Conservation (phyloP, 2,888 invertebrate species). For the Drosophila anomalata region DNA sequence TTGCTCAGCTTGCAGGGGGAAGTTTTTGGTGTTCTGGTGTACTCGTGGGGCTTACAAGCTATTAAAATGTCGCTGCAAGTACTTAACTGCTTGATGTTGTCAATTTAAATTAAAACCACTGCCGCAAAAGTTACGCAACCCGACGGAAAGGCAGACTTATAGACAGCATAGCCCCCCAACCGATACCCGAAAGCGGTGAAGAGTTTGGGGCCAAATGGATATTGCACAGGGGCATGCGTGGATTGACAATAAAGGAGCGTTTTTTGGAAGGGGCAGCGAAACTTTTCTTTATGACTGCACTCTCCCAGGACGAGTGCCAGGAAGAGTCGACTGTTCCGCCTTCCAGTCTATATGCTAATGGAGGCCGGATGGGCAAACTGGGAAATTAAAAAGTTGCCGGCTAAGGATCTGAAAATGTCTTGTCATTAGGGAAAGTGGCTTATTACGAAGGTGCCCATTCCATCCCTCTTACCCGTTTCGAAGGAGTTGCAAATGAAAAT, state of each 20-base stretch:
- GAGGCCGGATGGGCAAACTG: slow-evolving; percentile 60
- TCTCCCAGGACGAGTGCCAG: slow-evolving; percentile 20
- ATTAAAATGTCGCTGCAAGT: slow-evolving; percentile 81
- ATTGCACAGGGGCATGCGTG: slow-evolving; percentile 65
- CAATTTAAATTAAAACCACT: slow-evolving; percentile 80
- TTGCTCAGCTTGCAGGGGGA: slow-evolving; percentile 40
- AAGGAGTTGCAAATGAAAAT: slow-evolving; percentile 21
- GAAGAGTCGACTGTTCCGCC: not conserved
- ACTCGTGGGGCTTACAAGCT: slow-evolving; percentile 79
- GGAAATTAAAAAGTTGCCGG: slow-evolving; percentile 64
- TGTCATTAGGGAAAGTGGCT: slow-evolving; percentile 44
- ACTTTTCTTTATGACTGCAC: slow-evolving; percentile 69
- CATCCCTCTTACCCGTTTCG: not conserved
- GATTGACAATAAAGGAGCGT: slow-evolving; percentile 51
- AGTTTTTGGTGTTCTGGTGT: slow-evolving; percentile 39
- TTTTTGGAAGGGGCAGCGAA: slow-evolving; percentile 21
- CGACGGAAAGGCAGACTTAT: slow-evolving; percentile 44
- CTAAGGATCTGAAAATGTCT: slow-evolving; percentile 37
- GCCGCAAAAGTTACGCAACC: slow-evolving; percentile 70
- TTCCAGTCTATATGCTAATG: slow-evolving; percentile 61
- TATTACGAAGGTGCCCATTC: slow-evolving; percentile 22
- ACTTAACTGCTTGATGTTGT: slow-evolving; percentile 81
- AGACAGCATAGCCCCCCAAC: slow-evolving; percentile 13
- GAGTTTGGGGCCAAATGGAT: slow-evolving; percentile 66
- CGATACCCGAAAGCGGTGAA: slow-evolving; percentile 1